Conservation (phyloP, 2,797 vertebrate genomes). For the Tapera naevia region DNA sequence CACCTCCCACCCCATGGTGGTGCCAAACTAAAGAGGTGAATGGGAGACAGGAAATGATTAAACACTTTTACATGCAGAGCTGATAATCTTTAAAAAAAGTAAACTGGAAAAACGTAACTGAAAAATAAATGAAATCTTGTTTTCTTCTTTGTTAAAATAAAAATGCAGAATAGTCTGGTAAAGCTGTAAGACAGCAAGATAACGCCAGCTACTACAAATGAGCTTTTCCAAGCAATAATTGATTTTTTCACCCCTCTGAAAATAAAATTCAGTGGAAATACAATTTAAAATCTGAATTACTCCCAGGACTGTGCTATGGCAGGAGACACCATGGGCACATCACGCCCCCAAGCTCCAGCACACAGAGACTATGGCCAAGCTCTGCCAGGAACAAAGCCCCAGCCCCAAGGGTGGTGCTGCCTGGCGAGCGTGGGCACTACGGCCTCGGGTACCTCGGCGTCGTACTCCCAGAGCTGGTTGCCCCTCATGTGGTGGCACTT, state of each 20-base stretch:
- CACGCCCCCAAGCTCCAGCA: too few species aligned
- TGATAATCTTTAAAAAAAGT: background rate
- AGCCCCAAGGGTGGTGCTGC: background rate
- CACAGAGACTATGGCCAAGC: background rate
- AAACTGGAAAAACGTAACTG: background rate
- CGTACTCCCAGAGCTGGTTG: slow-evolving; percentile 98
- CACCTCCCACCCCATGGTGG: accelerated
- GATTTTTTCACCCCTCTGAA: background rate
- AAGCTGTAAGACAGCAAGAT: accelerated
- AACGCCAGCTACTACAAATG: background rate
- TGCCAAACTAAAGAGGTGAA: background rate
- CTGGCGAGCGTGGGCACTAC: background rate
- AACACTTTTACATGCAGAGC: background rate
- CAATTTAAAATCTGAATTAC: accelerated
- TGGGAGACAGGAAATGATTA: accelerated
- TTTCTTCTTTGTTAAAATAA: background rate
- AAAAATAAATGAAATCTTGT: background rate
- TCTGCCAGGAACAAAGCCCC: accelerated
- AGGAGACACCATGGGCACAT: accelerated
- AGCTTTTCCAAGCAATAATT: background rate
- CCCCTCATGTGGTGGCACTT: slow-evolving; percentile 99
- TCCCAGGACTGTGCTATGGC: accelerated
- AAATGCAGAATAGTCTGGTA: background rate
- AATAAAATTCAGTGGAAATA: background rate
- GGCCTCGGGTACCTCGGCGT: slow-evolving; percentile 86